A percentile compares a stretch with the other conserved stretches of the same genome.
These are phyloP conservation scores for Tricholauxania praeusta DNA, from an alignment of 2,888 invertebrate genomes.

Conservation along the genomic window DNA sequence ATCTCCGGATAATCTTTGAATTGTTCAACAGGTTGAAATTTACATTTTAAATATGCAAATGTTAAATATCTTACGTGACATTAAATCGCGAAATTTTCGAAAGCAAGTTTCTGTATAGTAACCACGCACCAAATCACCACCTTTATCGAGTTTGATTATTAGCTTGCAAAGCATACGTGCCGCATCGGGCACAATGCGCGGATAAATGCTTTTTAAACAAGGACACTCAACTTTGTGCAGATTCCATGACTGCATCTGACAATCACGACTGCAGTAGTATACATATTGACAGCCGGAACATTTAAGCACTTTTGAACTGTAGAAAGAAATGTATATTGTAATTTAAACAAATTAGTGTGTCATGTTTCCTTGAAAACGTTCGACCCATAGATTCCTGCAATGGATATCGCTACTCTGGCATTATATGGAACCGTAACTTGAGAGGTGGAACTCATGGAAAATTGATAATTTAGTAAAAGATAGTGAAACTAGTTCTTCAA, in stretches of 20 bases:
- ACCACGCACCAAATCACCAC: constrained; percentile 76
- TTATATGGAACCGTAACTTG: too few species aligned
- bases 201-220: constrained; percentile 78
- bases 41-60: not conserved
- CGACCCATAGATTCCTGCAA: too few species aligned
- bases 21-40: not conserved
- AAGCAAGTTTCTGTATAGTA: constrained; percentile 78
- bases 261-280: constrained; percentile 83
- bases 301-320: constrained; percentile 78
- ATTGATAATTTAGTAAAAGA: too few species aligned
- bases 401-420: too few species aligned
- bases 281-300: constrained; percentile 88
- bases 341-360: too few species aligned
- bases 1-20: constrained; percentile 84
- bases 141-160: constrained; percentile 73
- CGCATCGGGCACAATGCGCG: constrained; percentile 83
- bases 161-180: constrained; percentile 84
- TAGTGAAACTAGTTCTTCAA: too few species aligned
- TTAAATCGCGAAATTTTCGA: constrained; percentile 85
- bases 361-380: too few species aligned
- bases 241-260: constrained; percentile 86
- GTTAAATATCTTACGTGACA: constrained; percentile 82
- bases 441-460: too few species aligned
- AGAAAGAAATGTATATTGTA: constrained; percentile 5
- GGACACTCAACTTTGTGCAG: constrained; percentile 87